Evolutionary conservation across 2,888 invertebrate genomes (phyloP).

Genomic region (Sialis fuliginosa): DNA sequence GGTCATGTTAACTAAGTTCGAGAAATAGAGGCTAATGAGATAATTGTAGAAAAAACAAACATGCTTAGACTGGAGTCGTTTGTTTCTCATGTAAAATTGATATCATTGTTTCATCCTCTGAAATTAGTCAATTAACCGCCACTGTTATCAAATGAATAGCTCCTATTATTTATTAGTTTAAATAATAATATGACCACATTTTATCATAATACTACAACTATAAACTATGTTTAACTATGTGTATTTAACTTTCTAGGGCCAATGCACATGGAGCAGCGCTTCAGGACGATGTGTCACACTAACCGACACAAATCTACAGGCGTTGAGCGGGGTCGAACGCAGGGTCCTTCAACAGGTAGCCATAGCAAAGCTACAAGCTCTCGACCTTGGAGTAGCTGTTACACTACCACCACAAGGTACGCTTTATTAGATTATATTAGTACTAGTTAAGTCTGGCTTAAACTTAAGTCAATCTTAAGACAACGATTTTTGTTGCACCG

Average conservation of each 20-base stretch:
- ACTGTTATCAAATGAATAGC: too few relatives aligned
- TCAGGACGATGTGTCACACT: conserved; percentile 50
- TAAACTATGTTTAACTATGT: background rate
- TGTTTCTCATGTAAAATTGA: too few relatives aligned
- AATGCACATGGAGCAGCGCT: conserved; percentile 60
- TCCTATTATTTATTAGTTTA: too few relatives aligned
- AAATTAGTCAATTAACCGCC: too few relatives aligned
- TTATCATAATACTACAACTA: background rate
- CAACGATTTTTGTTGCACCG: background rate
- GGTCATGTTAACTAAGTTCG: too few relatives aligned
- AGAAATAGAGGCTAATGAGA: too few relatives aligned
- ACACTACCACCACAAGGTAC: conserved; percentile 61
- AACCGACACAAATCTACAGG: conserved; percentile 49
- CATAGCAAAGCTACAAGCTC: conserved; percentile 65
- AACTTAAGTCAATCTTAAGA: background rate
- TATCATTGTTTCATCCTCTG: too few relatives aligned
- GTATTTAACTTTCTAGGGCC: conserved; percentile 35
- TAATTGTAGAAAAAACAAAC: too few relatives aligned
- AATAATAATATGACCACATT: background rate
- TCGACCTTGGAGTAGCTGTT: conserved; percentile 67
- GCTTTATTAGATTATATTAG: conserved; percentile 13
- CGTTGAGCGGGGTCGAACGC: conserved; percentile 62
- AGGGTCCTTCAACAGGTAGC: conserved; percentile 72
- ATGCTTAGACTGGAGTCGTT: too few relatives aligned
- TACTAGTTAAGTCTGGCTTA: too few relatives aligned